Evolutionary conservation across 2,797 vertebrate genomes (phyloP), one percentile per base, ranked within the genome.

Genomic region (Eulemur rubriventer): DNA sequence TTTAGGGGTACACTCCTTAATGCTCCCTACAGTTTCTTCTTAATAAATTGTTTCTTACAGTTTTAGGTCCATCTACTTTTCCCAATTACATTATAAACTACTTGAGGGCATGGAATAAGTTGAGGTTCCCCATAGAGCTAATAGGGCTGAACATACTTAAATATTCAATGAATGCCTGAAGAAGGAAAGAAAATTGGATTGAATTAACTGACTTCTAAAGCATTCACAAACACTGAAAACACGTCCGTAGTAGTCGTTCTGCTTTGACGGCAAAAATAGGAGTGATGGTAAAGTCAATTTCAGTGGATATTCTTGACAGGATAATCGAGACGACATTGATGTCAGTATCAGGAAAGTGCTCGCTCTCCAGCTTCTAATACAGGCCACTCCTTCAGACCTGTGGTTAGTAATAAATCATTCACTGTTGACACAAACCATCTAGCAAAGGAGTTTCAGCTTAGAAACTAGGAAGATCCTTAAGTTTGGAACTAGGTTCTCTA

Each of bases 271-370:
- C 69, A 41, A 48, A 70, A 55, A 55, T 4, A 52, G 30, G 72
- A 79, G n/a, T 65, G 92, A 85, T 35, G 63, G 52, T 61, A 11
- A 80, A 67, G 70, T 95, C 85, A 28, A 10, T 95, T 33, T 79
- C 82, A 59, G 81, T 55, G 92, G 46, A 35, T 94, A 1, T 87
- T 84, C 93, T 85, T 95, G 79, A 85, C 73, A 70, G 72, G 61
- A 75, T 38, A n/a, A 82, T 92, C 69, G 86, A 92, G 73, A 91
- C 67, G 96, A 72, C 82, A 72, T 22, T 33, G 79, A 83, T 5
- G 30, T 18, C 6, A 0, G 2, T 11, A 35, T 59, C 61, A 61
- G 33, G 28, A 30, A 24, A 4, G 26, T 33, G 33, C 63, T 18
- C 1, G 0, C 2, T 30, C 13, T n/a, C 61, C 0, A 3, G 13